A percentile compares a stretch with the other conserved stretches of the same genome.
These are phyloP conservation scores for Beris morrisii DNA, from an alignment of 2,888 invertebrate species.

Conservation along the genomic window DNA sequence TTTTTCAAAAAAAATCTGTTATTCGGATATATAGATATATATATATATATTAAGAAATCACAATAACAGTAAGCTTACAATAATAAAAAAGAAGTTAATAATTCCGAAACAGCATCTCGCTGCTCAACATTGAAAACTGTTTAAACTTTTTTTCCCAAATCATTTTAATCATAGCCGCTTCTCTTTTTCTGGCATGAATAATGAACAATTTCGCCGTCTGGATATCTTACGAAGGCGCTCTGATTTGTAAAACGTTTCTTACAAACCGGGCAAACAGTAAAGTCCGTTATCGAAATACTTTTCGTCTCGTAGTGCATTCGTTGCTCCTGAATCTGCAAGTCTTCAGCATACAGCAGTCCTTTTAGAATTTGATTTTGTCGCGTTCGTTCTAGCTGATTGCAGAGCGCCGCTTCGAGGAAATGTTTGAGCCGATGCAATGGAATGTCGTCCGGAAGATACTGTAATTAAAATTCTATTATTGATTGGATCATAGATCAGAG, in stretches of 20 bases:
- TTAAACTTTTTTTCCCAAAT: too few relatives aligned
- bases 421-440: slow-evolving; percentile 74
- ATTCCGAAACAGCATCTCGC: too few relatives aligned
- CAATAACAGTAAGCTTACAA: too few relatives aligned
- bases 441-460: slow-evolving; percentile 79
- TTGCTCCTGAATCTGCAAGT: slow-evolving; percentile 77
- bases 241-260: slow-evolving; percentile 91
- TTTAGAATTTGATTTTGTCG: slow-evolving; percentile 77
- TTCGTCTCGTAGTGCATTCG: slow-evolving; percentile 80
- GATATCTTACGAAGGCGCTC: slow-evolving; percentile 91
- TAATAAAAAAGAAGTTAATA: too few relatives aligned
- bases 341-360: slow-evolving; percentile 82
- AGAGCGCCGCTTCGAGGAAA: slow-evolving; percentile 78
- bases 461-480: slow-evolving; percentile 41
- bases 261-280: slow-evolving; percentile 87
- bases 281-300: slow-evolving; percentile 81
- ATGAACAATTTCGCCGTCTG: slow-evolving; percentile 90
- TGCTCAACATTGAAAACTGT: too few relatives aligned
- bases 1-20: too few relatives aligned
- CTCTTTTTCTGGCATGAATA: slow-evolving; percentile 72
- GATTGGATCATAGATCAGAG: background rate
- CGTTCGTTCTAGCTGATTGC: slow-evolving; percentile 71
- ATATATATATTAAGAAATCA: too few relatives aligned
- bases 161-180: background rate
- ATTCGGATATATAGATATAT: too few relatives aligned